These are phyloP conservation scores for Malacoctenus gilli DNA, from an alignment of 2,797 vertebrate genomes.

Conservation along the genomic window DNA sequence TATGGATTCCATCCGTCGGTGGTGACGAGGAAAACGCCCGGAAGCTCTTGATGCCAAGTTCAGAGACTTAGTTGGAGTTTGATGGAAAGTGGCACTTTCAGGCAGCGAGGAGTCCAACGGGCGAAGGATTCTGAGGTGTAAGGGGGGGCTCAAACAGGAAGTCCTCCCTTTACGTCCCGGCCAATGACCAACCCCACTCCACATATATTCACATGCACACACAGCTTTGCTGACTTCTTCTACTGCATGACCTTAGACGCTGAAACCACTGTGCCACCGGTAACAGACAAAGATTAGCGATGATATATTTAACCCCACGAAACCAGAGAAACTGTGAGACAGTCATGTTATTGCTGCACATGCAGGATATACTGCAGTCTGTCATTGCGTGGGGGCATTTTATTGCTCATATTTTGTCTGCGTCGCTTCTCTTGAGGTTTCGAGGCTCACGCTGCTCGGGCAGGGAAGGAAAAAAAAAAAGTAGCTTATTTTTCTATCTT, in stretches of 20 bases:
- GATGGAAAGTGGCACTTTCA: no score
- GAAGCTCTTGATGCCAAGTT: no score
- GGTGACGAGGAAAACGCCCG: no score
- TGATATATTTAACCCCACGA: constrained; percentile 8
- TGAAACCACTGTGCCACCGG: constrained; percentile 12
- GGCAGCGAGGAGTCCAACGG: no score
- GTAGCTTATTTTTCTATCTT: constrained; percentile 21
- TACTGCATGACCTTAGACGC: constrained; percentile 14
- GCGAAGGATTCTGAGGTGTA: no score
- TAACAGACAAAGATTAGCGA: constrained; percentile 8
- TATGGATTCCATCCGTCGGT: no score
- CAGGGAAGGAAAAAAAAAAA: constrained; percentile 13
- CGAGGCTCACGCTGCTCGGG: constrained; percentile 6
- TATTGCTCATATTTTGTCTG: constrained; percentile 4
- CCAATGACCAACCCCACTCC: constrained; percentile 22
- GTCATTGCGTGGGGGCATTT: constrained; percentile 7
- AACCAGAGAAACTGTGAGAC: constrained; percentile 3
- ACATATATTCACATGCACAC: constrained; percentile 5
- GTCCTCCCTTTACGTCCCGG: constrained; percentile 56
- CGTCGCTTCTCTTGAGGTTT: constrained; percentile 2
- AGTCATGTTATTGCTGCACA: constrained; percentile 11
- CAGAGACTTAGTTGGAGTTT: no score
- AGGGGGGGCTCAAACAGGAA: no score
- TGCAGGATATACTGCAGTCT: not conserved
- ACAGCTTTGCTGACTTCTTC: constrained; percentile 21